phyloP scores from a whole-genome alignment of 2,888 invertebrate genomes.

The Noctua janthe region DNA sequence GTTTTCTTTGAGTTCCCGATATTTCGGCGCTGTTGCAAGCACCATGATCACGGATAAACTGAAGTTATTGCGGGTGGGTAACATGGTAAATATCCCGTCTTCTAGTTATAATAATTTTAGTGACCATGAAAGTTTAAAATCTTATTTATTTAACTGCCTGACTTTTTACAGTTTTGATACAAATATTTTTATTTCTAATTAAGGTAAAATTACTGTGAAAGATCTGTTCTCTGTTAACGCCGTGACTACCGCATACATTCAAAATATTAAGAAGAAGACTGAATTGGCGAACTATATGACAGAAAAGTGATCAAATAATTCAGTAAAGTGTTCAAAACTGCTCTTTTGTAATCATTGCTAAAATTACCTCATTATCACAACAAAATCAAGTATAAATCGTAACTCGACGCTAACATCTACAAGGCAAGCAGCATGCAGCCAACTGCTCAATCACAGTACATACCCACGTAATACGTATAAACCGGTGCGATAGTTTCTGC shows the following conservation, averaged over 20 bases:
- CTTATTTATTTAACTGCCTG: not conserved
- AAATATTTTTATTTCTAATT: too few species aligned
- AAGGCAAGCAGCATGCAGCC: not conserved
- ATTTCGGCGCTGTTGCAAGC: too few species aligned
- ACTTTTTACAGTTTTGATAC: not conserved
- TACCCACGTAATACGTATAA: conserved; percentile 15
- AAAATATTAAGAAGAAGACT: not conserved
- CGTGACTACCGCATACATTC: not conserved
- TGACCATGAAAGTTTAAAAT: too few species aligned
- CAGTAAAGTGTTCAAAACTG: too few species aligned
- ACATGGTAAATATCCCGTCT: too few species aligned
- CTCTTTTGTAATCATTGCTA: not conserved
- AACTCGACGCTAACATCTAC: not conserved
- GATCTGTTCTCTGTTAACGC: not conserved
- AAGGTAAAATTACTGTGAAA: not conserved
- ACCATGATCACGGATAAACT: too few species aligned
- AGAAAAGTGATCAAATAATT: not conserved
- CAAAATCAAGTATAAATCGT: not conserved
- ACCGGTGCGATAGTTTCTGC: conserved; percentile 52
- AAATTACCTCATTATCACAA: not conserved
- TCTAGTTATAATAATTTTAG: too few species aligned
- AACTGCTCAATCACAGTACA: conserved; percentile 13
- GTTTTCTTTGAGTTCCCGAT: too few species aligned
- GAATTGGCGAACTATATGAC: not conserved
- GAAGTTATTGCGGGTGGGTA: too few species aligned